Evolutionary conservation across 2,888 invertebrate genomes (phyloP).

Genomic region (Meiosimyza decipiens): DNA sequence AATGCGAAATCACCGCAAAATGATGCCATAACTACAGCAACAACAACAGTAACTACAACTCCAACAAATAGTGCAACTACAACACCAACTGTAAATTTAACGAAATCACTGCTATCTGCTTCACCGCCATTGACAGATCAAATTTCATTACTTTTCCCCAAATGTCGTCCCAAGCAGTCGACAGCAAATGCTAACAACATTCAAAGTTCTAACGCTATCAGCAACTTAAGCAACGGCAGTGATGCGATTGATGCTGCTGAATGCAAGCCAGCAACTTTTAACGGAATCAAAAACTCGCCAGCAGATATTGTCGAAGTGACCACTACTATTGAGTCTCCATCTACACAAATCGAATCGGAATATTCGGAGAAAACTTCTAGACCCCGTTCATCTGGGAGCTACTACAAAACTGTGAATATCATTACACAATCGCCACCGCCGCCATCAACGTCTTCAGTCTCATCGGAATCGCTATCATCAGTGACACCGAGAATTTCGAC

Average conservation of each 20-base stretch:
- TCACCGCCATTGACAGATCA: conserved; percentile 74
- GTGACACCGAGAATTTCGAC: conserved; percentile 66
- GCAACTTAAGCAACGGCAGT: conserved; percentile 38
- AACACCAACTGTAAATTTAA: conserved; percentile 48
- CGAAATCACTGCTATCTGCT: conserved; percentile 67
- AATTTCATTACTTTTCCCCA: conserved; percentile 87
- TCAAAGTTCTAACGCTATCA: conserved; percentile 38
- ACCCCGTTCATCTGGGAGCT: conserved; percentile 45
- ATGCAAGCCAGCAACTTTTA: conserved; percentile 20
- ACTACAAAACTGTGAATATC: conserved; percentile 58
- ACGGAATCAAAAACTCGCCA: conserved; percentile 18
- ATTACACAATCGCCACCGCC: conserved; percentile 64
- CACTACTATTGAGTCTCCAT: neutral
- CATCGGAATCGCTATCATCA: conserved; percentile 65
- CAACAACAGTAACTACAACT: conserved; percentile 44
- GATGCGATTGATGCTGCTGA: conserved; percentile 32
- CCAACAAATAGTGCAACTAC: conserved; percentile 33
- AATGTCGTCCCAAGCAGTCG: conserved; percentile 78
- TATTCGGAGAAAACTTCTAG: conserved; percentile 12
- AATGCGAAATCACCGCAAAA: conserved; percentile 40
- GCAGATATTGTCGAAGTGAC: conserved; percentile 24
- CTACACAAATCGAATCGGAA: conserved; percentile 32
- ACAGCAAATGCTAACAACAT: conserved; percentile 41
- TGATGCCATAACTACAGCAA: conserved; percentile 40
- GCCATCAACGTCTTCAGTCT: conserved; percentile 63